Conservation (phyloP, 2,113 vertebrate genomes). For the Sminthopsis crassicaudata region DNA sequence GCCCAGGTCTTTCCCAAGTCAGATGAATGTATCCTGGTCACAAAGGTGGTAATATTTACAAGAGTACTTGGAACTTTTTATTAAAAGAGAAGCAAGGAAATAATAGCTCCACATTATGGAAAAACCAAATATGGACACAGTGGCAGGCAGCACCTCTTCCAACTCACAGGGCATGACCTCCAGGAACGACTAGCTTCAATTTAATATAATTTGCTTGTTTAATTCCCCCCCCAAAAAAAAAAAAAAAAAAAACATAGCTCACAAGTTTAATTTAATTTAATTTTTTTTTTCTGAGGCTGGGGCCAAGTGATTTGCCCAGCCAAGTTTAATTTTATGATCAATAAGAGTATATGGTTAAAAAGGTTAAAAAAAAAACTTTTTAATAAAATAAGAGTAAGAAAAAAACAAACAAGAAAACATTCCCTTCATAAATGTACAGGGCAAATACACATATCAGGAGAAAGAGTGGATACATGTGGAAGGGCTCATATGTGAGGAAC, state of each 20-base stretch:
- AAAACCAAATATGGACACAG: neutral
- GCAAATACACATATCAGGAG: neutral
- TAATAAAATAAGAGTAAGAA: neutral
- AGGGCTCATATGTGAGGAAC: neutral
- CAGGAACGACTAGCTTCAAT: neutral
- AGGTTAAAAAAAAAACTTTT: neutral
- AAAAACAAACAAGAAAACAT: neutral
- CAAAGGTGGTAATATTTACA: neutral
- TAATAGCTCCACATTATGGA: neutral
- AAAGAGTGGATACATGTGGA: neutral
- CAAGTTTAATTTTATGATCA: neutral
- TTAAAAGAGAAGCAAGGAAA: neutral
- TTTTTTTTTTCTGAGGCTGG: too few relatives aligned
- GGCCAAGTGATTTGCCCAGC: too few relatives aligned
- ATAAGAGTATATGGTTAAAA: neutral
- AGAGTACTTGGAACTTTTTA: neutral
- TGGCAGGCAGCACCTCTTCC: neutral
- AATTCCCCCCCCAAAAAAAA: neutral
- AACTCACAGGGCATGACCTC: neutral
- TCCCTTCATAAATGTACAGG: neutral
- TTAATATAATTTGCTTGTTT: neutral
- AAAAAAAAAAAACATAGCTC: neutral
- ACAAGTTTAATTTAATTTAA: neutral
- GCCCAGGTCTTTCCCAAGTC: neutral
- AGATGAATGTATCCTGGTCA: neutral